phyloP scores from a whole-genome alignment of 2,888 invertebrate genomes.

The Xanthorhoe designata region DNA sequence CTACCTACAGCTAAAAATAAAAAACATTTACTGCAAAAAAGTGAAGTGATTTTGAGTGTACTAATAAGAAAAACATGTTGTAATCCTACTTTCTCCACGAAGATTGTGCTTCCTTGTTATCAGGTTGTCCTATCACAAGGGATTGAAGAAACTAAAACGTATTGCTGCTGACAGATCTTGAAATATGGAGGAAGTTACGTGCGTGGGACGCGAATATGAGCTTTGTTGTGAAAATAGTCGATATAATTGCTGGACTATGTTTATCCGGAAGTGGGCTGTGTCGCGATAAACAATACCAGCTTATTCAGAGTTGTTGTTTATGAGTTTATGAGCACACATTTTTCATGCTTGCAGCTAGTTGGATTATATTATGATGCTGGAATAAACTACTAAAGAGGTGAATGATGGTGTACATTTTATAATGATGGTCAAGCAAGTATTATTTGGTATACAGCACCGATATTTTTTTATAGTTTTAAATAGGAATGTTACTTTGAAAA shows the following conservation, averaged over 20 bases:
- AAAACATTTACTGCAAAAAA: too few relatives aligned
- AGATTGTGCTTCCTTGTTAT: slow-evolving; percentile 31
- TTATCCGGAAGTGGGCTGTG: neutral
- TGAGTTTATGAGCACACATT: too few relatives aligned
- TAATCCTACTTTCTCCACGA: slow-evolving; percentile 30
- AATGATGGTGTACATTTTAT: too few relatives aligned
- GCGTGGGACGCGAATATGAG: slow-evolving; percentile 19
- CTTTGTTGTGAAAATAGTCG: slow-evolving; percentile 21
- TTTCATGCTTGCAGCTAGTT: too few relatives aligned
- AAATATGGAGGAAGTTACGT: slow-evolving; percentile 42
- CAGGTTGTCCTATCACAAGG: slow-evolving; percentile 37
- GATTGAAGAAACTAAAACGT: slow-evolving; percentile 42
- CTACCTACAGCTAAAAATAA: too few relatives aligned
- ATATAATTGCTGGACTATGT: slow-evolving; percentile 24
- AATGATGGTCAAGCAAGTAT: too few relatives aligned
- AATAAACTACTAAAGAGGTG: too few relatives aligned
- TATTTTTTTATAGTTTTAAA: too few relatives aligned
- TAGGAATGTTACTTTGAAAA: too few relatives aligned
- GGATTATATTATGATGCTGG: too few relatives aligned
- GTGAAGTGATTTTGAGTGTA: neutral
- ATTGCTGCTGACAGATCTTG: slow-evolving; percentile 45
- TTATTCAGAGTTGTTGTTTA: neutral
- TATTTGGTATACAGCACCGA: too few relatives aligned
- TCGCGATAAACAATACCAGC: slow-evolving; percentile 2
- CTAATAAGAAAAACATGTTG: slow-evolving; percentile 5